Conservation (phyloP, 2,113 vertebrate genomes). For the Alaudala cheleensis region DNA sequence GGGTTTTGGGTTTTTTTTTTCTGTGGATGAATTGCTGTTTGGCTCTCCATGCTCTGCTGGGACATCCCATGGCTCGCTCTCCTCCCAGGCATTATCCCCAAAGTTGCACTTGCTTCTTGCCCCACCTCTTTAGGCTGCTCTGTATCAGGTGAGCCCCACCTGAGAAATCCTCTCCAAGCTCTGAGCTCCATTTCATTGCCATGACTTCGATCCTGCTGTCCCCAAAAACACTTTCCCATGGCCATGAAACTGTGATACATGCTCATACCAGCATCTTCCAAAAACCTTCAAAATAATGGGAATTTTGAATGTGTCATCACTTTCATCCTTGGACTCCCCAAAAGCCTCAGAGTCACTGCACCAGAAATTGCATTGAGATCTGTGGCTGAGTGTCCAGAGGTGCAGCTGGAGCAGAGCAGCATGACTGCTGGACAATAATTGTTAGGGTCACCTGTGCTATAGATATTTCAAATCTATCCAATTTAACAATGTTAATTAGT, state of each 20-base stretch:
- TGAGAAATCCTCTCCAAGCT: not conserved
- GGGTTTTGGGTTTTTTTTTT: no score
- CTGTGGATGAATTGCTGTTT: not conserved
- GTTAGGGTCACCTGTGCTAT: not conserved
- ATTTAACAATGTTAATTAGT: conserved; percentile 1
- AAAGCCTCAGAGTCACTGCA: not conserved
- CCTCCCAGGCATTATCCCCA: accelerated
- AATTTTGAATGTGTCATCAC: not conserved
- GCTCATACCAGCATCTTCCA: not conserved
- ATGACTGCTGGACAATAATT: not conserved
- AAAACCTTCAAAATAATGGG: not conserved
- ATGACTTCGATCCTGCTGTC: not conserved
- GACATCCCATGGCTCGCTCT: not conserved
- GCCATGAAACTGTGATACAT: not conserved
- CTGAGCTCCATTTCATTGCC: not conserved
- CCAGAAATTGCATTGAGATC: not conserved
- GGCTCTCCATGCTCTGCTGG: not conserved
- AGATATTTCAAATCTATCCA: conserved; percentile 1
- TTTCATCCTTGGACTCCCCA: not conserved
- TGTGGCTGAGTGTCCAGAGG: not conserved
- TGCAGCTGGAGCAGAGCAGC: not conserved
- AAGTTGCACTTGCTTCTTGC: not conserved
- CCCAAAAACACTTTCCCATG: not conserved
- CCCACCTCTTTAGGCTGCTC: not conserved
- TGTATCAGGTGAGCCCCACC: not conserved